Percentiles rank a stretch among this genome's conserved stretches.
phyloP scores from a whole-genome alignment of 2,113 vertebrate species.

The Oostethus manadensis region DNA sequence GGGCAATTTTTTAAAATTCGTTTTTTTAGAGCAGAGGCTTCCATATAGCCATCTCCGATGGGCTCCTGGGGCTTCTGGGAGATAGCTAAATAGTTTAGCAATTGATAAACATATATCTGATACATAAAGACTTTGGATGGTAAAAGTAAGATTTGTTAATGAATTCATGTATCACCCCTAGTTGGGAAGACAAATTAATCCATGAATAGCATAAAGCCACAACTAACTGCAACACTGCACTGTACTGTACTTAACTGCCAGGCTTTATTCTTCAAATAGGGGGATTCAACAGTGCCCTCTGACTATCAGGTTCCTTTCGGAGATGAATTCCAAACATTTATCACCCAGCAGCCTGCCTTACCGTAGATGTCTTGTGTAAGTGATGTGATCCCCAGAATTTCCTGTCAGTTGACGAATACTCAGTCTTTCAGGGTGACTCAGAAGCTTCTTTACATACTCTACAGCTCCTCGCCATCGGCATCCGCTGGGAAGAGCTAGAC shows the following conservation, averaged over 20 bases:
- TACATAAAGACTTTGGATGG: too few species aligned
- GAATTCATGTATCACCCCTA: too few species aligned
- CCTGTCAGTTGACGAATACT: slow-evolving; percentile 21
- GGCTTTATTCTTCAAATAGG: not conserved
- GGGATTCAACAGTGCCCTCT: slow-evolving; percentile 2
- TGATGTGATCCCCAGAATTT: slow-evolving; percentile 12
- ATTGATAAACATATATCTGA: too few species aligned
- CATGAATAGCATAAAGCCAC: not conserved
- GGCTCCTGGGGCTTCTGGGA: too few species aligned
- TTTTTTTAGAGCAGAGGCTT: too few species aligned
- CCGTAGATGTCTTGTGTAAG: not conserved
- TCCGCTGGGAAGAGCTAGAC: too few species aligned
- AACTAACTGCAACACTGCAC: not conserved
- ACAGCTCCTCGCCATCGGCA: too few species aligned
- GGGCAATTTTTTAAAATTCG: too few species aligned
- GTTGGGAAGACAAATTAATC: not conserved
- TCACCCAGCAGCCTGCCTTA: slow-evolving; percentile 10
- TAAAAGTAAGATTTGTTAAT: too few species aligned
- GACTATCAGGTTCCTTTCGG: slow-evolving; percentile 18
- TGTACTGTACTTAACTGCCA: not conserved
- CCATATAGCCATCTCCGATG: too few species aligned
- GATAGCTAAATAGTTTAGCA: too few species aligned
- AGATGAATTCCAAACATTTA: slow-evolving; percentile 24
- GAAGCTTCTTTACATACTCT: slow-evolving; percentile 13
- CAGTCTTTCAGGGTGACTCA: slow-evolving; percentile 39